Evolutionary conservation across 2,797 vertebrate species (phyloP), one percentile per base, ranked within the genome.

Genomic region (Corythornis leucogaster): DNA sequence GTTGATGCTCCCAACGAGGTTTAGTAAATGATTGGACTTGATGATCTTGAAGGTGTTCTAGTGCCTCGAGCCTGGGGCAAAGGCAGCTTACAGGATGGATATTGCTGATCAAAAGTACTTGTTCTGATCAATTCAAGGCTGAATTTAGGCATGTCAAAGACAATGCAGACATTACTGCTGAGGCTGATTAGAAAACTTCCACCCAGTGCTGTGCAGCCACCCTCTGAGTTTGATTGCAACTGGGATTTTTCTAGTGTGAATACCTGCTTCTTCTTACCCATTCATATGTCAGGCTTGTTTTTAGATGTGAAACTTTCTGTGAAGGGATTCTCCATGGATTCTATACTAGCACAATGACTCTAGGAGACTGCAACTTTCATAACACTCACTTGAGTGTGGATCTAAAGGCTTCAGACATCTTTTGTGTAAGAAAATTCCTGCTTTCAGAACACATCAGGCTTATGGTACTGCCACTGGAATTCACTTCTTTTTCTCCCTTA

Each of bases 301-400:
- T 85, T 71, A 31, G 13, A 69, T 25, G 20, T 4, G 2, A 45
- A 92, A 61, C 15, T 70, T 90, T 42, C 31, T 63, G 7, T 75
- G n/a, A 40, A 26, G 71, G 12, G 28, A 33, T 80, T 66, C 63
- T 80, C 4, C 64, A 48, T 26, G 38, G 61, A 78, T 91, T 42
- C 9, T 31, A 13, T 63, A 61, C 22, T 21, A 84, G n/a, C 58
- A n/a, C 38, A 73, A 10, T 40, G 66, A 40, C 10, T 70, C 46
- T 19, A 69, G 45, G 31, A 77, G 33, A 43, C 62, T 33, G 24
- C 30, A 24, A 74, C 38, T 93, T 86, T 94, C n/a, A 28, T 87
- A 55, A 31, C 57, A 70, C 57, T 62, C 14, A 31, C 26, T 79
- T 92, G 16, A 53, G 12, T 63, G 45, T 69, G 28, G 22, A 18